Conservation (phyloP, 2,113 vertebrate genomes). For the Nothocercus julius region DNA sequence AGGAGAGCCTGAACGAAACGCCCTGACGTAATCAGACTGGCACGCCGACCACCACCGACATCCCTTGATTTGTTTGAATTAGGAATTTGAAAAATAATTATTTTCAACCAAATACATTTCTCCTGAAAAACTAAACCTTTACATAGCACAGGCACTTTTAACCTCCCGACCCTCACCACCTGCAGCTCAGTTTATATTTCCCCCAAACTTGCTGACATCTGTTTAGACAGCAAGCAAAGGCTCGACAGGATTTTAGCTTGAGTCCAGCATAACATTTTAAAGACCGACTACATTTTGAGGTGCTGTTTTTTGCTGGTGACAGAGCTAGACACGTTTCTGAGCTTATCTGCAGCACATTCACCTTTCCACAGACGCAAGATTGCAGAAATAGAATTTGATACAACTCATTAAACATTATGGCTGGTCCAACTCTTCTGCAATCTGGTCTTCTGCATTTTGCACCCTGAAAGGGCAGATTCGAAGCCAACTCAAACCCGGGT, state of each 20-base stretch:
- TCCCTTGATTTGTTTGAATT: not conserved
- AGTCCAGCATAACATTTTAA: not conserved
- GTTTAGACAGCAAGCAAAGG: not conserved
- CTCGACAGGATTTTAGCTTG: not conserved
- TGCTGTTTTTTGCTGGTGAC: not conserved
- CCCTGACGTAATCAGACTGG: not conserved
- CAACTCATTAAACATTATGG: not conserved
- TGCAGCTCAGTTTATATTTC: slow-evolving; percentile 21
- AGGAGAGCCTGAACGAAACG: not conserved
- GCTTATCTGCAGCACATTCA: not conserved
- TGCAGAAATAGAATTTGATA: not conserved
- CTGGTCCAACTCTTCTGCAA: not conserved
- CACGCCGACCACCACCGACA: not conserved
- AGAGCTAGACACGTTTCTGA: not conserved
- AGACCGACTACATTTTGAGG: not conserved
- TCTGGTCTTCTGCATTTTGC: not conserved
- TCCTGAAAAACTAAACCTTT: slow-evolving; percentile 36
- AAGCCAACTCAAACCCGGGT: not conserved
- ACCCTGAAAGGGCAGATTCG: not conserved
- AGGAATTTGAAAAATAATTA: not conserved
- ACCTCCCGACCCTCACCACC: slow-evolving; percentile 16
- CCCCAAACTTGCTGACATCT: slow-evolving; percentile 22
- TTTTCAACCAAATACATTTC: not conserved
- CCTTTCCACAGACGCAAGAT: not conserved
- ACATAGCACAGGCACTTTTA: not conserved